Evolutionary conservation across 2,888 invertebrate species (phyloP), one percentile per base, ranked within the genome.

Genomic region (Brenthis daphne): DNA sequence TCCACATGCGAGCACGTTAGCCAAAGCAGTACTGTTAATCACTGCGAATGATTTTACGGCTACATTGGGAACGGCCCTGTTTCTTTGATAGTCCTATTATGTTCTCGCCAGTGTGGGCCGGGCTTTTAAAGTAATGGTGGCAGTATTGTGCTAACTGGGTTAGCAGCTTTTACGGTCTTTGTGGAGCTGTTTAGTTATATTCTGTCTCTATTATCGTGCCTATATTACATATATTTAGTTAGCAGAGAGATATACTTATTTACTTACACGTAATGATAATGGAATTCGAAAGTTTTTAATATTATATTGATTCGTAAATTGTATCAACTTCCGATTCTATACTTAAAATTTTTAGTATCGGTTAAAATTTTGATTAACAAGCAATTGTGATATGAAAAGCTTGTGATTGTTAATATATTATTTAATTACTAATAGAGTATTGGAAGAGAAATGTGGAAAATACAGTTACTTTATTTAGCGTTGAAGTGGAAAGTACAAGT

Each of bases 61-160:
- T 61, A 68, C 66, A 72, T 67, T 60, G 68, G 64, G 72, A 56
- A 24, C 64, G 61, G 50, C 72, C 66, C 64, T 67, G 69, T 65
- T 72, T 72, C 72, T 72, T 72, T 72, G 69, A 68, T 73, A 68
- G 71, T 65, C 65, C 73, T 70, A 73, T 73, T 73, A 73, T 73
- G 70, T 66, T 72, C 73, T 69, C 67, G 66, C 72, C 71, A 66
- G 69, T 68, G 66, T 70, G 73, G 71, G 73, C 71, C 50, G 69
- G 73, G 73, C 72, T 73, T 72, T 70, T 72, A 73, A 73, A 72
- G 70, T 72, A 74, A 74, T 73, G 71, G 73, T 64, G 71, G 64
- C 73, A 69, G 71, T 73, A 73, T 73, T 73, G 71, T 73, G 65
- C 65, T 73, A 73, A 73, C 73, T 73, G 65, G 73, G 73, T 71